Evolutionary conservation across 2,113 vertebrate species (phyloP).

Genomic region (Barbus barbus): DNA sequence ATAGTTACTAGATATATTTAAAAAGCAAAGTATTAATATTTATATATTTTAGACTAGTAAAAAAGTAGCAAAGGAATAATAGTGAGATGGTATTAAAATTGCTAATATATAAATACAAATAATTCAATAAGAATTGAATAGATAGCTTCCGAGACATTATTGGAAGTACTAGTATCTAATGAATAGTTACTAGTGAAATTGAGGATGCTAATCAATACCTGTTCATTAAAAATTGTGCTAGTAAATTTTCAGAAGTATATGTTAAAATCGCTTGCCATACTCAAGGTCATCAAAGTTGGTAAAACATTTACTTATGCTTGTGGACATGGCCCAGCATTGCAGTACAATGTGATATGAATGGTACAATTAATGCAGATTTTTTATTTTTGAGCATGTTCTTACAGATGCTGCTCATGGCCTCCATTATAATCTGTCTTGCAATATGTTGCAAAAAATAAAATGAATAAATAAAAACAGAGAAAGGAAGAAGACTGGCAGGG

Average conservation of each 20-base stretch:
- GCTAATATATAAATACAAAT: background rate
- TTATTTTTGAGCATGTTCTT: background rate
- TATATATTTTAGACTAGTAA: background rate
- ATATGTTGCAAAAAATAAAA: background rate
- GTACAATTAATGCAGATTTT: background rate
- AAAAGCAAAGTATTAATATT: background rate
- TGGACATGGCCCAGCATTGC: slow-evolving; percentile 47
- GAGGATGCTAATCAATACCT: background rate
- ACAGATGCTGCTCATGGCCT: background rate
- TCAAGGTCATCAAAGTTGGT: slow-evolving; percentile 49
- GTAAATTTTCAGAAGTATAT: background rate
- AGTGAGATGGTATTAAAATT: background rate
- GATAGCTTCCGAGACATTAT: background rate
- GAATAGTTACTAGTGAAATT: background rate
- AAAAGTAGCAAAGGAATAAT: background rate
- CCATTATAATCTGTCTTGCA: background rate
- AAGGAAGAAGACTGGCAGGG: background rate
- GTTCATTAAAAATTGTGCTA: background rate
- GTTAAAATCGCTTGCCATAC: background rate
- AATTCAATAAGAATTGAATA: background rate
- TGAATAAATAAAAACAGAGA: background rate
- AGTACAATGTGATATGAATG: slow-evolving; percentile 53
- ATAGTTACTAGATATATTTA: background rate
- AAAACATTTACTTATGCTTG: slow-evolving; percentile 53
- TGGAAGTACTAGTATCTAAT: background rate